Conservation (phyloP, 2,797 vertebrate species). For the Eulemur rubriventer region DNA sequence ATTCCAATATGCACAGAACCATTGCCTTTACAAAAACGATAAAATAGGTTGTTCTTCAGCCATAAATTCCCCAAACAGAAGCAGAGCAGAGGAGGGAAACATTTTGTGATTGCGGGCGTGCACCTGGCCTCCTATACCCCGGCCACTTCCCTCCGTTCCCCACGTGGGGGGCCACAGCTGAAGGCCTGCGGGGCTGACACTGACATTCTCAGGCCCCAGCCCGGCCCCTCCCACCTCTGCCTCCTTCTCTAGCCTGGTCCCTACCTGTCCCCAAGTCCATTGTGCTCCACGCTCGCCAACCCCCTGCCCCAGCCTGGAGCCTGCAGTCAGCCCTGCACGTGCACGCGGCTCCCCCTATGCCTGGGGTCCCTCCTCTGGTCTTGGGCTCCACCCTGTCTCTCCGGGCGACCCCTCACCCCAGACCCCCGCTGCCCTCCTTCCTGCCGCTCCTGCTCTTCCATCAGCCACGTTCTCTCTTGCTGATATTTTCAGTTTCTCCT, state of each 20-base stretch:
- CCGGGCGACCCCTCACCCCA: not conserved
- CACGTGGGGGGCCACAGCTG: rapidly evolving
- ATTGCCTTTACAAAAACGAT: not conserved
- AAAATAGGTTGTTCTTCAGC: not conserved
- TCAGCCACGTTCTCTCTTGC: not conserved
- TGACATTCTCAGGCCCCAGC: not conserved
- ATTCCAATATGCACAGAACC: not conserved
- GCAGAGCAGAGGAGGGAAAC: not conserved
- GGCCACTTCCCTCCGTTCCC: not conserved
- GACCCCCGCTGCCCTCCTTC: not conserved
- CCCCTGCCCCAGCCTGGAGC: not conserved
- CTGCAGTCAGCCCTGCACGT: not conserved
- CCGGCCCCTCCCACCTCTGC: not conserved
- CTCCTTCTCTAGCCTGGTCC: not conserved
- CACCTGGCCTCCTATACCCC: not conserved
- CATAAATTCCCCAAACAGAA: not conserved
- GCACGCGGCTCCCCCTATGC: not conserved
- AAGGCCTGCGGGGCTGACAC: not conserved
- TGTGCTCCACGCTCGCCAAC: not conserved
- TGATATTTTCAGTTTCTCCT: not conserved
- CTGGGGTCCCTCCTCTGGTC: not conserved
- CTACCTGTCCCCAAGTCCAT: not conserved
- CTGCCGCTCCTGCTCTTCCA: not conserved
- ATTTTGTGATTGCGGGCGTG: not conserved
- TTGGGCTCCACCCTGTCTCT: not conserved